A percentile compares a stretch with the other conserved stretches of the same genome.
Conservation (phyloP, 2,888 invertebrate genomes). For the Cheiracanthium punctorium region DNA sequence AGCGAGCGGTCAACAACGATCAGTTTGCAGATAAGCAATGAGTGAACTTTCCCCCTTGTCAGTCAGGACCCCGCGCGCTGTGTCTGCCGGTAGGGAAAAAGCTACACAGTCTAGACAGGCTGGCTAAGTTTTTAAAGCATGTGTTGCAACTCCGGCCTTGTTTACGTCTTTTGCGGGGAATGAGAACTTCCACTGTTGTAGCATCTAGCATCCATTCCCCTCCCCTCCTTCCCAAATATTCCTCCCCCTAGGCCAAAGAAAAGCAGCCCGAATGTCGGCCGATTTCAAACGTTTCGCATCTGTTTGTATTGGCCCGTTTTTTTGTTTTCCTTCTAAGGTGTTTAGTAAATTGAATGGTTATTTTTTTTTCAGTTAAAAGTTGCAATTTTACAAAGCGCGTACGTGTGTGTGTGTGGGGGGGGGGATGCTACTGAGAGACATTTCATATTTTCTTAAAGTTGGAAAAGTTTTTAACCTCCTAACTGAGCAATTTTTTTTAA, state of each 20-base stretch:
- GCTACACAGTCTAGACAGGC: constrained; percentile 37
- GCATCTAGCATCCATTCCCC: background rate
- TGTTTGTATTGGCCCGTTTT: background rate
- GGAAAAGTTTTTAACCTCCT: too few species aligned
- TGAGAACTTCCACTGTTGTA: constrained; percentile 31
- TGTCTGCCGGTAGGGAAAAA: background rate
- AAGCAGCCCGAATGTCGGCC: background rate
- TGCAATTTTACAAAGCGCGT: too few species aligned
- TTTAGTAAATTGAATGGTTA: too few species aligned
- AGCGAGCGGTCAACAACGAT: background rate
- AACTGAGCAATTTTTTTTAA: too few species aligned
- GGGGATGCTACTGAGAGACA: too few species aligned
- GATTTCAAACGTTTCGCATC: background rate
- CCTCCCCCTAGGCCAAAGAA: too few species aligned
- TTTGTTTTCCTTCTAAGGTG: background rate
- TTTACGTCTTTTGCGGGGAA: constrained; percentile 43
- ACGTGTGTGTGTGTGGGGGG: too few species aligned
- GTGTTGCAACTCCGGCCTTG: constrained; percentile 45
- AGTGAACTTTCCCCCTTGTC: constrained; percentile 18
- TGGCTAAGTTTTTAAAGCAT: constrained; percentile 18
- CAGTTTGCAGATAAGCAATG: too few species aligned
- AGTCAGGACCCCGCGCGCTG: background rate
- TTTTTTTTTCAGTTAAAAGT: too few species aligned
- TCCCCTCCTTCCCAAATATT: background rate
- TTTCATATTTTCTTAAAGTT: too few species aligned